A percentile compares a stretch with the other conserved stretches of the same genome.
phyloP scores from a whole-genome alignment of 2,888 invertebrate species.

The Linnaemya vulpina region DNA sequence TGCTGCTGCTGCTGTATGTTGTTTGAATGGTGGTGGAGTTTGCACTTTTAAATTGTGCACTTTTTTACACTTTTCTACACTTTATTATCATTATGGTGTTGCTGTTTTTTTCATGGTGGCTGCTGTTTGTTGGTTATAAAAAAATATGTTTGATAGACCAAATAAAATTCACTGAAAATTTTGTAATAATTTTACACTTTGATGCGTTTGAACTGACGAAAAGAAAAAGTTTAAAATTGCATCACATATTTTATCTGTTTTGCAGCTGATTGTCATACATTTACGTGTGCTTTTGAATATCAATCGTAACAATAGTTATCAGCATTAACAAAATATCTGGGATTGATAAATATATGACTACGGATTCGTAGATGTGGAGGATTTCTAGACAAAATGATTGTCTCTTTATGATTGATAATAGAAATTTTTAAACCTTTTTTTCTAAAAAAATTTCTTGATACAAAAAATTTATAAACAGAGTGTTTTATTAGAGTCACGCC shows the following conservation, averaged over 20 bases:
- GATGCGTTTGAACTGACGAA: slow-evolving; percentile 50
- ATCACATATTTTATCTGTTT: slow-evolving; percentile 56
- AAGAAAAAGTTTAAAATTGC: slow-evolving; percentile 64
- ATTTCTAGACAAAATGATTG: background rate
- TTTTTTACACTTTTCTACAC: slow-evolving; percentile 42
- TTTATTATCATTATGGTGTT: slow-evolving; percentile 43
- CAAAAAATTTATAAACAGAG: too few species aligned
- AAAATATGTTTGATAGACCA: slow-evolving; percentile 14
- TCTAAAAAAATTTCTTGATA: too few species aligned
- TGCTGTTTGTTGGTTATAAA: slow-evolving; percentile 52
- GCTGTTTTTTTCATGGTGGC: slow-evolving; percentile 25
- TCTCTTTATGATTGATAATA: slow-evolving; percentile 20
- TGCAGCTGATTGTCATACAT: slow-evolving; percentile 51
- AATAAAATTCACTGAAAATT: slow-evolving; percentile 38
- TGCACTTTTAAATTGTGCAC: slow-evolving; percentile 36
- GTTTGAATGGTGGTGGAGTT: slow-evolving; percentile 24
- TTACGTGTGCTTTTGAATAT: slow-evolving; percentile 43
- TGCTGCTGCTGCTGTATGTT: slow-evolving; percentile 21
- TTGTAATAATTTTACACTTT: slow-evolving; percentile 65
- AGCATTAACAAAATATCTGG: background rate
- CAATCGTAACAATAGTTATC: slow-evolving; percentile 17
- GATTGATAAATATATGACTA: background rate
- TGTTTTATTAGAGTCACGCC: too few species aligned
- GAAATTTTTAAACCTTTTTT: background rate
- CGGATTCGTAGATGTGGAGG: slow-evolving; percentile 1